Percentiles rank a stretch among this genome's conserved stretches.
Conservation (phyloP, 1,140 invertebrate genomes). For the Musca domestica region DNA sequence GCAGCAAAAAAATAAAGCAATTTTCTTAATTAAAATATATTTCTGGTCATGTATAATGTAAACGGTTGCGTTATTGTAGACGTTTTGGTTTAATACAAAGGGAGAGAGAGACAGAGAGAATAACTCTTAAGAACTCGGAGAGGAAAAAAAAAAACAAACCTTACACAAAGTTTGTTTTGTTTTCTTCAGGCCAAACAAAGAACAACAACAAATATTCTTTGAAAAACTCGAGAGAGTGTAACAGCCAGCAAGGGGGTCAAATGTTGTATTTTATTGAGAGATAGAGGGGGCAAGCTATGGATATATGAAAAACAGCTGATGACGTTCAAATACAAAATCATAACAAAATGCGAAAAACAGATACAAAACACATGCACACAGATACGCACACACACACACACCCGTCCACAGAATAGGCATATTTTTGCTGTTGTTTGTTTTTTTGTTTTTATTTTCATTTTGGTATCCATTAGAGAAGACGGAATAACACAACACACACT, state of each 20-base stretch:
- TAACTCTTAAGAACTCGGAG: not conserved
- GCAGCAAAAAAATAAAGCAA: no score
- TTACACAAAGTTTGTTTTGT: not conserved
- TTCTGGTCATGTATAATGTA: no score
- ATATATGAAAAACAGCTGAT: conserved; percentile 11
- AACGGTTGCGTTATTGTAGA: no score
- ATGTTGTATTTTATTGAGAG: not conserved
- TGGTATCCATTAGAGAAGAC: conserved; percentile 4
- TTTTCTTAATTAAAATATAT: no score
- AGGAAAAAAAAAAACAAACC: not conserved
- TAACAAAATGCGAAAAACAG: not conserved
- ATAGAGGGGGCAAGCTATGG: not conserved
- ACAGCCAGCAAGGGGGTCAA: not conserved
- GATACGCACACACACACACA: no score
- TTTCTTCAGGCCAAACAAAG: not conserved
- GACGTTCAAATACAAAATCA: conserved; percentile 15
- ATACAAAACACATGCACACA: not conserved
- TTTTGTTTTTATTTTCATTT: no score
- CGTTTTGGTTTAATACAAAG: not conserved
- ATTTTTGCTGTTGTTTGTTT: no score
- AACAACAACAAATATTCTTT: not conserved
- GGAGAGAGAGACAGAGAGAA: not conserved
- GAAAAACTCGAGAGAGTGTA: not conserved
- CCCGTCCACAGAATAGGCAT: no score
- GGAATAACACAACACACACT: not conserved